Percentiles rank a stretch among this genome's conserved stretches.
These are phyloP conservation scores for Latheticus oryzae DNA, from an alignment of 2,888 invertebrate genomes.

Conservation along the genomic window DNA sequence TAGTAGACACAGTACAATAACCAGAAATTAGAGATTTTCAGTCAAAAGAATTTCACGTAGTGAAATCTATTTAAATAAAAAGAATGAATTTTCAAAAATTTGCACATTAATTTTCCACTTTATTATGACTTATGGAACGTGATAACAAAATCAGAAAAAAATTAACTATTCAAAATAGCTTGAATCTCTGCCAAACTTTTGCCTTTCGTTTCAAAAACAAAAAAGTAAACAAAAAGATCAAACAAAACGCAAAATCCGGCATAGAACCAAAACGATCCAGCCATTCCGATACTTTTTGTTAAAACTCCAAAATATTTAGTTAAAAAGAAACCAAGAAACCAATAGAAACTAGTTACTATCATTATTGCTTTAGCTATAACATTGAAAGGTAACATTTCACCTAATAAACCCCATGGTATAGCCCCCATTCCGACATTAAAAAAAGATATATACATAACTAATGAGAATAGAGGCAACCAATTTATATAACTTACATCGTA, in stretches of 20 bases:
- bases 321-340: conserved; percentile 80
- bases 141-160: too few species aligned
- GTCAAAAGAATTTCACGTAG: too few species aligned
- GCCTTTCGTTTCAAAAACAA: conserved; percentile 80
- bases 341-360: conserved; percentile 81
- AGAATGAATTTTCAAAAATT: too few species aligned
- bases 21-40: too few species aligned
- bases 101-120: too few species aligned
- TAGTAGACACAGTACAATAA: too few species aligned
- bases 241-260: conserved; percentile 59
- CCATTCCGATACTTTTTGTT: conserved; percentile 70
- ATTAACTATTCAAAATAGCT: conserved; percentile 53
- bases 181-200: conserved; percentile 87
- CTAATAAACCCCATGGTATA: conserved; percentile 71
- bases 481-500: conserved; percentile 43
- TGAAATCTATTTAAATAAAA: too few species aligned
- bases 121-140: too few species aligned
- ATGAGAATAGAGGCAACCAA: conserved; percentile 53
- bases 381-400: conserved; percentile 83
- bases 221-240: conserved; percentile 49
- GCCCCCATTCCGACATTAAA: conserved; percentile 80
- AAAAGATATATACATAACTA: conserved; percentile 77
- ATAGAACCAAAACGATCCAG: conserved; percentile 79
- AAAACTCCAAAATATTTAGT: conserved; percentile 78
- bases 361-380: conserved; percentile 68